Evolutionary conservation across 2,113 vertebrate genomes (phyloP).

Genomic region (Indicator maculatus): DNA sequence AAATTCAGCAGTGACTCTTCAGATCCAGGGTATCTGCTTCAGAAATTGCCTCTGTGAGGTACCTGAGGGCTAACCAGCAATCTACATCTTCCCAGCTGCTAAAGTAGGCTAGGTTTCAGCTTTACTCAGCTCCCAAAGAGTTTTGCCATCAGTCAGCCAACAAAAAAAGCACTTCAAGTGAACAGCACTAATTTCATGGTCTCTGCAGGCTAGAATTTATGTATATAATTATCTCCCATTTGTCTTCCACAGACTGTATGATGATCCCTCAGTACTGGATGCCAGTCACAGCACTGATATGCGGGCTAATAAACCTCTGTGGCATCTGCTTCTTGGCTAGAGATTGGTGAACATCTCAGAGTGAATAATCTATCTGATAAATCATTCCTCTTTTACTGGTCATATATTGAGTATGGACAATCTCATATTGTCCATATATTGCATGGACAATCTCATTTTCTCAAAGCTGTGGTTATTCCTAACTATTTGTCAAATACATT

Average conservation of each 20-base stretch:
- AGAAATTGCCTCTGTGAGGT: neutral
- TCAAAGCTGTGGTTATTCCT: neutral
- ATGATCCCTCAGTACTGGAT: neutral
- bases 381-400: neutral
- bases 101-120: neutral
- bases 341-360: neutral
- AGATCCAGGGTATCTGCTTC: neutral
- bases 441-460: neutral
- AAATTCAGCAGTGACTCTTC: neutral
- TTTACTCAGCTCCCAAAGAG: neutral
- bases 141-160: neutral
- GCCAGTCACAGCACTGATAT: neutral
- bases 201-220: neutral
- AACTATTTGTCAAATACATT: slow-evolving; percentile 7
- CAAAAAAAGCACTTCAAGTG: neutral
- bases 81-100: neutral
- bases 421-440: neutral
- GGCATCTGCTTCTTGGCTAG: slow-evolving; percentile 2
- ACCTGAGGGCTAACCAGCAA: neutral
- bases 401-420: neutral
- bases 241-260: neutral
- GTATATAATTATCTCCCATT: slow-evolving; percentile 9
- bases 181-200: neutral
- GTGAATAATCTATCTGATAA: neutral
- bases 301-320: neutral